Percentiles rank a stretch among this genome's conserved stretches.
Conservation (phyloP, 2,113 vertebrate genomes). For the Hemichromis elongatus region DNA sequence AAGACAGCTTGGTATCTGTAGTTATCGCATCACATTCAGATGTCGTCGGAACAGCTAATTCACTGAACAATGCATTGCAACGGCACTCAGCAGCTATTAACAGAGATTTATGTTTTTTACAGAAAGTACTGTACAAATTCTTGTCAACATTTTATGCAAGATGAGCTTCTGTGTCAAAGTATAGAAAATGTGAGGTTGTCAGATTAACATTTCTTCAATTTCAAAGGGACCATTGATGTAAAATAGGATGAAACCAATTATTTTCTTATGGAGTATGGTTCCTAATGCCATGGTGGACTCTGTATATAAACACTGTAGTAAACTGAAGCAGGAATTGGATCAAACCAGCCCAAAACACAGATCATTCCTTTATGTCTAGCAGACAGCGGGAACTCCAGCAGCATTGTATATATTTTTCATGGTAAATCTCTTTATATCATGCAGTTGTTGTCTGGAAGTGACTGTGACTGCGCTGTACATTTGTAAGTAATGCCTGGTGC, state of each 20-base stretch:
- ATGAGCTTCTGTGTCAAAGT: slow-evolving; percentile 31
- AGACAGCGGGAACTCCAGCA: background rate
- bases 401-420: slow-evolving; percentile 64
- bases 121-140: slow-evolving; percentile 28
- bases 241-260: slow-evolving; percentile 42
- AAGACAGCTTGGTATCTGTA: slow-evolving; percentile 23
- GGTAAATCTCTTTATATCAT: slow-evolving; percentile 53
- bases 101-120: slow-evolving; percentile 5
- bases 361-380: slow-evolving; percentile 20
- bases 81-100: slow-evolving; percentile 56
- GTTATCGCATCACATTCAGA: slow-evolving; percentile 2
- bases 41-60: background rate
- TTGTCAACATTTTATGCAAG: slow-evolving; percentile 62
- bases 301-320: slow-evolving; percentile 24
- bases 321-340: slow-evolving; percentile 17
- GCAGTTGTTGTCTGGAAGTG: slow-evolving; percentile 41
- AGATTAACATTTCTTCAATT: slow-evolving; percentile 42
- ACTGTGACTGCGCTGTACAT: slow-evolving; percentile 31
- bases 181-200: slow-evolving; percentile 29
- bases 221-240: slow-evolving; percentile 52
- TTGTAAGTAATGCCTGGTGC: slow-evolving; percentile 4
- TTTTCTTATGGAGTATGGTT: slow-evolving; percentile 44
- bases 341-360: slow-evolving; percentile 19
- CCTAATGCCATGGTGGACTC: background rate
- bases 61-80: slow-evolving; percentile 22